Conservation (phyloP, 2,113 vertebrate species). For the Anthoscopus minutus region DNA sequence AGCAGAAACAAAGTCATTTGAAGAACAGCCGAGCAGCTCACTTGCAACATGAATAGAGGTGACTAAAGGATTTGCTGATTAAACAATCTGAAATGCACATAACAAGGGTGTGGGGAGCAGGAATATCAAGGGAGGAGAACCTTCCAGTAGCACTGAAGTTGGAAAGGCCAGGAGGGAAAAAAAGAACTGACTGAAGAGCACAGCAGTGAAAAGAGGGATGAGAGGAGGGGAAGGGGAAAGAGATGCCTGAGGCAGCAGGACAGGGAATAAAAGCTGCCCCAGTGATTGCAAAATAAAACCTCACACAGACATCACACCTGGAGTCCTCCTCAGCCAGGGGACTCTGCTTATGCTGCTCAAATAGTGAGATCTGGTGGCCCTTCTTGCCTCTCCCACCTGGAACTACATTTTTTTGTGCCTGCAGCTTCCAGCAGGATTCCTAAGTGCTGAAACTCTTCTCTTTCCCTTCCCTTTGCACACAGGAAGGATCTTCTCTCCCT, state of each 20-base stretch:
- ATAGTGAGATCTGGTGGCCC: neutral
- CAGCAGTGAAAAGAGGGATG: neutral
- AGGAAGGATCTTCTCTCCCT: neutral
- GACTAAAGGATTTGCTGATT: neutral
- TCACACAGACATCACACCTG: neutral
- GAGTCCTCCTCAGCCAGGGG: neutral
- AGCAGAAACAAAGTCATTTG: neutral
- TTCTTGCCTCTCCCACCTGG: neutral
- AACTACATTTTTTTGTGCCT: neutral
- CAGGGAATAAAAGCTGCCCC: neutral
- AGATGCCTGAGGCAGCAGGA: neutral
- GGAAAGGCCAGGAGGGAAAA: neutral
- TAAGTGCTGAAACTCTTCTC: neutral
- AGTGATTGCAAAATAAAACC: neutral
- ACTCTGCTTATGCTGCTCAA: neutral
- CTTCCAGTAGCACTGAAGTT: neutral
- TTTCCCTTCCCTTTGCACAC: neutral
- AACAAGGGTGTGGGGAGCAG: neutral
- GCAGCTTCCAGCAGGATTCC: neutral
- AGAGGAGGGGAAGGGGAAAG: neutral
- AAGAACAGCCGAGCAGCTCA: neutral
- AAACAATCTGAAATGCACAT: neutral
- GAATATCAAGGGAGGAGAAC: neutral
- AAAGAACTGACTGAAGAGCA: neutral
- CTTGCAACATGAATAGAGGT: neutral